phyloP scores from a whole-genome alignment of 2,888 invertebrate species.

The Axea sp. region DNA sequence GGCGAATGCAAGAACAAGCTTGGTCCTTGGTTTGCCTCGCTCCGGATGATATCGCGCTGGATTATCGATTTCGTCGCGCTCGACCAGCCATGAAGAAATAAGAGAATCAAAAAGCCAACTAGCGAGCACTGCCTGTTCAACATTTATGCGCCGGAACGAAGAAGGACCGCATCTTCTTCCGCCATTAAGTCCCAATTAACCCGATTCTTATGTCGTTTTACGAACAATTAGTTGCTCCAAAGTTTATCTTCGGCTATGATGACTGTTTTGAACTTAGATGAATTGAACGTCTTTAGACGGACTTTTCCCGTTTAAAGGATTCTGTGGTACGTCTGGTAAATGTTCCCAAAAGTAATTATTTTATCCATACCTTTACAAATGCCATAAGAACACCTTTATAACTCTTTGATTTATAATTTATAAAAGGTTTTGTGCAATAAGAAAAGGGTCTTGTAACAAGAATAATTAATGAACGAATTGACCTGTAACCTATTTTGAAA shows the following conservation, averaged over 20 bases:
- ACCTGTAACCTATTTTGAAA: no score
- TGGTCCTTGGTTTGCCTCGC: constrained; percentile 50
- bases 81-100: constrained; percentile 63
- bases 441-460: no score
- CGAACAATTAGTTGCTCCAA: constrained; percentile 67
- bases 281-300: no score
- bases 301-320: no score
- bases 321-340: no score
- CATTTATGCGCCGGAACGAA: constrained; percentile 51
- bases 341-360: no score
- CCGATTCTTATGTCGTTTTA: constrained; percentile 49
- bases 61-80: constrained; percentile 71
- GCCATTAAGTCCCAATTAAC: constrained; percentile 57
- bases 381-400: no score
- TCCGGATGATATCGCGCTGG: constrained; percentile 66
- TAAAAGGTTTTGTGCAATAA: no score
- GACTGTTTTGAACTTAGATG: constrained; percentile 7
- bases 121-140: constrained; percentile 55
- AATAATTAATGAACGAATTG: no score
- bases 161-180: constrained; percentile 50
- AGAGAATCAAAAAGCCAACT: constrained; percentile 57
- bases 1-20: constrained; percentile 57
- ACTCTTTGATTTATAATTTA: no score
- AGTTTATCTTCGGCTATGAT: constrained; percentile 25
- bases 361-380: no score